Evolutionary conservation across 2,113 vertebrate species (phyloP).

Genomic region (Podarcis raffonei): DNA sequence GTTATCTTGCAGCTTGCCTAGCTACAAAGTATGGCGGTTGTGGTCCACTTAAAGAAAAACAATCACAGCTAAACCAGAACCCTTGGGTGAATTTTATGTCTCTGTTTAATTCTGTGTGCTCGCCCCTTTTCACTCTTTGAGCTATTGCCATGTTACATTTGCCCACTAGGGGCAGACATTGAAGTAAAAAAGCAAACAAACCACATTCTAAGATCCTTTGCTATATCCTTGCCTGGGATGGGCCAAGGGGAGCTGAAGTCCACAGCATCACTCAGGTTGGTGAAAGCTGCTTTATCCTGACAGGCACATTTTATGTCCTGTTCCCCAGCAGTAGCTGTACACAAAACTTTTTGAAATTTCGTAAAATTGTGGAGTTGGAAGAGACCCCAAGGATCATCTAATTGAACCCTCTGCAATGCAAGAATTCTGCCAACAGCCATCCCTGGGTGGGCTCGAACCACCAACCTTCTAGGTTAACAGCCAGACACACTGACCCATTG

Average conservation of each 20-base stretch:
- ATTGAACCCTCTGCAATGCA: no score
- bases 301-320: background rate
- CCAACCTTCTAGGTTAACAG: no score
- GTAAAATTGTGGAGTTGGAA: no score
- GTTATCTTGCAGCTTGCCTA: background rate
- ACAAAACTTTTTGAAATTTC: background rate
- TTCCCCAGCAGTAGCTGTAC: background rate
- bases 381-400: no score
- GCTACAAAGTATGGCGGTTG: background rate
- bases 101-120: background rate
- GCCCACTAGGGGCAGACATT: constrained; percentile 33
- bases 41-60: background rate
- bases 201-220: background rate
- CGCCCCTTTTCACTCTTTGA: background rate
- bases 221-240: background rate
- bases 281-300: background rate
- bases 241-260: no score
- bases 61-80: constrained; percentile 16
- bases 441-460: no score
- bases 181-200: background rate
- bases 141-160: constrained; percentile 6
- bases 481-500: no score
- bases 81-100: background rate
- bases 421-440: no score
- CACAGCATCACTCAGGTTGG: no score